phyloP scores from a whole-genome alignment of 2,888 invertebrate species.

The Dendrolimus houi region DNA sequence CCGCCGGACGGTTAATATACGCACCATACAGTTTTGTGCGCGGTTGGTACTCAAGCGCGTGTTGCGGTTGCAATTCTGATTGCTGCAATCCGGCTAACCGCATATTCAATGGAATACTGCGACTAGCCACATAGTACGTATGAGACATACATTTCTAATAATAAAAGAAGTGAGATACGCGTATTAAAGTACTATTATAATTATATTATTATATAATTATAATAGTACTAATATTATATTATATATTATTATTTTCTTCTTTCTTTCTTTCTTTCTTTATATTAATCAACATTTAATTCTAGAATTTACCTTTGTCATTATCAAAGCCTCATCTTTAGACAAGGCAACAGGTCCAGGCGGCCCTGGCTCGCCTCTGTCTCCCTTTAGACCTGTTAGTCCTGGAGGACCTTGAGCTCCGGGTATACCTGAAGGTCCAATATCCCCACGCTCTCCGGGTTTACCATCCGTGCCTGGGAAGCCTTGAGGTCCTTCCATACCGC shows the following conservation, averaged over 20 bases:
- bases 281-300: background rate
- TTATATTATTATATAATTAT: too few species aligned
- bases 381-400: slow-evolving; percentile 80
- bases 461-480: slow-evolving; percentile 82
- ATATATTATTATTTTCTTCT: too few species aligned
- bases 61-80: too few species aligned
- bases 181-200: background rate
- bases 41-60: too few species aligned
- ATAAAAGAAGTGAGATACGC: background rate
- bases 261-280: too few species aligned
- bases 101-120: too few species aligned
- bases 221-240: too few species aligned
- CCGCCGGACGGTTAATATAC: too few species aligned
- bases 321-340: slow-evolving; percentile 75
- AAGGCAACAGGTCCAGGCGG: slow-evolving; percentile 80
- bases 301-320: slow-evolving; percentile 70
- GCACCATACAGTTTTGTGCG: too few species aligned
- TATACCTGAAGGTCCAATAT: slow-evolving; percentile 81
- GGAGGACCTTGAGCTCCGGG: slow-evolving; percentile 82
- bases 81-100: too few species aligned
- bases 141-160: too few species aligned
- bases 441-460: slow-evolving; percentile 80
- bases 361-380: slow-evolving; percentile 83
- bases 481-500: slow-evolving; percentile 79
- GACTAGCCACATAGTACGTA: too few species aligned